Base-by-base conservation (phyloP, 1,140 invertebrate species). In the Holotrichia oblita region DNA sequence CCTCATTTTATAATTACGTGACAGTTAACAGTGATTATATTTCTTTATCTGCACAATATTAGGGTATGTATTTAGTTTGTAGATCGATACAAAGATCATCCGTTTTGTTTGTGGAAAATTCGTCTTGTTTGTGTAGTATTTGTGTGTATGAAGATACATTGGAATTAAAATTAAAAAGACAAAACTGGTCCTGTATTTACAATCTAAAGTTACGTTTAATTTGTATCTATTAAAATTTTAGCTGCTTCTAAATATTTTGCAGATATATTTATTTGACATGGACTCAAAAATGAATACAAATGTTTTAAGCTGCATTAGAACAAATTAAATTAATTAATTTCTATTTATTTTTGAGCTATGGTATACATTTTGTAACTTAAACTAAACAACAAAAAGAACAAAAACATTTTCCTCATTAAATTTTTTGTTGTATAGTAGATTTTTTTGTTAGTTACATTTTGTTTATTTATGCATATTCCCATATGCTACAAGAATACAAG, bases 11-110 rank as follows among this genome's bases (percentile, higher is more conserved):
- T 73, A 40, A 14, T 40, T 64, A 64, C 17, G 61, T 64, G 24
- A 64, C 61, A 20, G 17, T 64, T 64, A 64, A 64, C 17, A 64
- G 61, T 17, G 17, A 64, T 64, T 64, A 73, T 20, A 69, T 73
- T 73, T 73, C 72, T 73, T 73, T 73, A 73, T 73, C 72, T 73
- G 72, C 72, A 73, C 27, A 73, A 40, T 40, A 40, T 40, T 73
- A 73, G 72, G 76, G 79, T 80, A 80, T 77, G 76, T 77, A 80
- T 80, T 76, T 80, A 80, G 79, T 22, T n/a, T 77, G 69, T 80
- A 80, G 79, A 77, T 73, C 40, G 72, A 73, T 73, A n/a, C n/a
- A 73, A 73, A 73, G 72, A 73, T 73, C 27, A n/a, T n/a, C n/a
- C n/a, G n/a, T n/a, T 42, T 40, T 73, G 22, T 64, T 64, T 14